These are phyloP conservation scores for Trichonephila inaurata DNA, from an alignment of 1,140 invertebrate genomes.

Conservation along the genomic window DNA sequence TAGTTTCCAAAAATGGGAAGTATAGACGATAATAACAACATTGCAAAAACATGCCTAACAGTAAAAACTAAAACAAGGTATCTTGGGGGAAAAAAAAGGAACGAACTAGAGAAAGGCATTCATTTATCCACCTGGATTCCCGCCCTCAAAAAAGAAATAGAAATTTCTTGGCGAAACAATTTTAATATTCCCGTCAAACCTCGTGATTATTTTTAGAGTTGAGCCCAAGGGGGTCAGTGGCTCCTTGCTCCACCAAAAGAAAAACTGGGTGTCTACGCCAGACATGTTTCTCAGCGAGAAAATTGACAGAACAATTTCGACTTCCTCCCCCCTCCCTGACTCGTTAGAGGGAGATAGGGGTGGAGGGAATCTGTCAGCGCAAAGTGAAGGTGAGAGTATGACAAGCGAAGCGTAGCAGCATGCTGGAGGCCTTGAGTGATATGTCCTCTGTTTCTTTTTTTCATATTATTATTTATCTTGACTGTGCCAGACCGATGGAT, in stretches of 20 bases:
- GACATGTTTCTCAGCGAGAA: constrained; percentile 37
- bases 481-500: constrained; percentile 29
- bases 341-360: neutral
- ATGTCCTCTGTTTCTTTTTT: neutral
- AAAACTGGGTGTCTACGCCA: constrained; percentile 33
- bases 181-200: constrained; percentile 38
- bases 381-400: constrained; percentile 17
- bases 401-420: constrained; percentile 25
- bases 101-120: neutral
- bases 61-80: neutral
- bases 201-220: constrained; percentile 31
- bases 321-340: neutral
- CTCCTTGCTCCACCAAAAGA: neutral
- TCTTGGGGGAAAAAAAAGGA: neutral
- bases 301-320: constrained; percentile 38
- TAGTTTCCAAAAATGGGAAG: neutral
- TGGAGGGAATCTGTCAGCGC: constrained; percentile 1
- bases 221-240: constrained; percentile 19
- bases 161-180: constrained; percentile 11
- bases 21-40: neutral
- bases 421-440: constrained; percentile 25
- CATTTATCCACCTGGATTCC: neutral
- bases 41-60: neutral
- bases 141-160: neutral
- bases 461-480: neutral